Evolutionary conservation across 2,797 vertebrate genomes (phyloP).

Genomic region (Knipowitschia caucasica): DNA sequence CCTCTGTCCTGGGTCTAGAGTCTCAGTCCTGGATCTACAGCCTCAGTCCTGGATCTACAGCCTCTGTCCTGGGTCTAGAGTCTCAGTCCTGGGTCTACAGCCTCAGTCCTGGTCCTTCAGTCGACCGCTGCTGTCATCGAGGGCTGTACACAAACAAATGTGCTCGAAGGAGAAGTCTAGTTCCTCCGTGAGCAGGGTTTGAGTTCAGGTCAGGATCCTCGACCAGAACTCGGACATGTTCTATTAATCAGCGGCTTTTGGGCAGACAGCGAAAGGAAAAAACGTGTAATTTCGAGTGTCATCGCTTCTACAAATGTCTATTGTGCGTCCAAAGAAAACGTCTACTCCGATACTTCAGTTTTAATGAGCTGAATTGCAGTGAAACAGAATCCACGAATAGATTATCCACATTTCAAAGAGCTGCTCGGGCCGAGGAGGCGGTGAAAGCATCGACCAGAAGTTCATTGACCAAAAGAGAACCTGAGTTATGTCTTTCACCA

Average conservation of each 20-base stretch:
- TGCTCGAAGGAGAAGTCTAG: no score
- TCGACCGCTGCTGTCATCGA: no score
- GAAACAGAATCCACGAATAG: conserved; percentile 74
- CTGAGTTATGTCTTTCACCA: conserved; percentile 35
- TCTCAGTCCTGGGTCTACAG: no score
- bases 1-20: no score
- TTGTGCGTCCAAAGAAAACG: conserved; percentile 75
- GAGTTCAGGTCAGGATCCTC: conserved; percentile 60
- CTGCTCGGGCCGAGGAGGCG: conserved; percentile 61
- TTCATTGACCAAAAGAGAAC: conserved; percentile 52
- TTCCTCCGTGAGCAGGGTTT: no score
- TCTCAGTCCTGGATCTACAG: no score
- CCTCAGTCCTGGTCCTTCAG: no score
- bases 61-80: no score
- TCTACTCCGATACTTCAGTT: conserved; percentile 69
- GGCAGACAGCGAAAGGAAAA: conserved; percentile 66
- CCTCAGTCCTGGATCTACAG: no score
- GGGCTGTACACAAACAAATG: no score
- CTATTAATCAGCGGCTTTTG: conserved; percentile 68
- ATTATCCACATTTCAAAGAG: conserved; percentile 72
- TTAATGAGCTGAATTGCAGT: conserved; percentile 73
- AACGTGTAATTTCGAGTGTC: conserved; percentile 69
- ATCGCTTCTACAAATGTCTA: conserved; percentile 65
- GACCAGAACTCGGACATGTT: conserved; percentile 70
- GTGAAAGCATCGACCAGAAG: conserved; percentile 64